Conservation (phyloP, 2,888 invertebrate species). For the Limnephilus marmoratus region DNA sequence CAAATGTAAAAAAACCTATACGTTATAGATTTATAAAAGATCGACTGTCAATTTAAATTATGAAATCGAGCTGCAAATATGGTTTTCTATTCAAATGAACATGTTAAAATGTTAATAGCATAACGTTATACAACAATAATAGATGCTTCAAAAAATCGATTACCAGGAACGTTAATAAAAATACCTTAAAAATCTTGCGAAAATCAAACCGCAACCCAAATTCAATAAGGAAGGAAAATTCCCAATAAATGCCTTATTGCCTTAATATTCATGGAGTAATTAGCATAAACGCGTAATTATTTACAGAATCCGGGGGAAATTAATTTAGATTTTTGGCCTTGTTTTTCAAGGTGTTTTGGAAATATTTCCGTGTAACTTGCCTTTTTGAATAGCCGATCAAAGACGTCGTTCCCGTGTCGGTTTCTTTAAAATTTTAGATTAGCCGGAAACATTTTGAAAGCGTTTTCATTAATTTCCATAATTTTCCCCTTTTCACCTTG, state of each 20-base stretch:
- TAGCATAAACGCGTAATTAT: background rate
- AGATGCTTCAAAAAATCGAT: too few species aligned
- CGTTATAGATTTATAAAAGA: too few species aligned
- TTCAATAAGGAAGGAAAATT: slow-evolving; percentile 5
- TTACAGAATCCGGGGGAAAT: background rate
- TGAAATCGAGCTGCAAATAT: too few species aligned
- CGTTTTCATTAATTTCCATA: slow-evolving; percentile 42
- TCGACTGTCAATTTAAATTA: too few species aligned
- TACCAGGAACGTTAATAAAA: too few species aligned
- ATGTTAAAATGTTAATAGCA: too few species aligned
- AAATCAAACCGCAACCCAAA: background rate
- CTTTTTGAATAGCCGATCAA: slow-evolving; percentile 20
- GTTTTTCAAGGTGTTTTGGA: background rate
- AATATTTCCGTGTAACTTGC: slow-evolving; percentile 21
- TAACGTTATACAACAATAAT: too few species aligned
- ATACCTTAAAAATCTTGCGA: too few species aligned
- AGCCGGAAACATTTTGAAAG: background rate
- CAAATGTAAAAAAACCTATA: too few species aligned
- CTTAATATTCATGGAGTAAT: background rate
- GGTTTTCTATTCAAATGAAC: too few species aligned
- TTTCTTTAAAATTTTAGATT: slow-evolving; percentile 14
- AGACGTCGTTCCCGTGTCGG: background rate
- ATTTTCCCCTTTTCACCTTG: slow-evolving; percentile 31
- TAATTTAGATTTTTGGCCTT: background rate
- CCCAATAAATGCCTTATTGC: slow-evolving; percentile 2